Evolutionary conservation across 37 sponge, comb jelly and placozoan species (phyloP).

Genomic region (Diacarnus erythraeanus): DNA sequence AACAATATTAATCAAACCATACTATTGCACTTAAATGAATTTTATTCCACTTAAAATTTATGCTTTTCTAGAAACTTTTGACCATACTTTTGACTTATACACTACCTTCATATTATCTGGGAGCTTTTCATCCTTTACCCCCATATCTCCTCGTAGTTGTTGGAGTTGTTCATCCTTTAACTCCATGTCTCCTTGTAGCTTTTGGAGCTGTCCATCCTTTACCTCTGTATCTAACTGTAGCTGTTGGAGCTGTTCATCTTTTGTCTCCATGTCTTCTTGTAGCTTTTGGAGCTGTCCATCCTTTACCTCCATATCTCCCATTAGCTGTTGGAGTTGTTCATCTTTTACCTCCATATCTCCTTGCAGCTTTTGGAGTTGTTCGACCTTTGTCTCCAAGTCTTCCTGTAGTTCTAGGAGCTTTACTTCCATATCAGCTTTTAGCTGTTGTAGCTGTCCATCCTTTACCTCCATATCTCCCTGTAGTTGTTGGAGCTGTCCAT

Average conservation of each 20-base stretch:
- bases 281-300: background rate
- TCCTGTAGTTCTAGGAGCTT: too few relatives aligned
- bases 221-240: background rate
- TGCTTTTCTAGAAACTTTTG: too few relatives aligned
- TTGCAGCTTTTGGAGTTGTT: background rate
- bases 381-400: background rate
- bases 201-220: background rate
- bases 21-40: too few relatives aligned
- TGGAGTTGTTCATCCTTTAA: too few relatives aligned
- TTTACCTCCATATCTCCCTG: background rate
- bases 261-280: background rate
- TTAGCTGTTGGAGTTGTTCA: background rate
- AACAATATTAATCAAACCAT: too few relatives aligned
- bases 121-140: too few relatives aligned
- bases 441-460: background rate
- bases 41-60: too few relatives aligned
- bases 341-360: background rate
- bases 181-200: background rate
- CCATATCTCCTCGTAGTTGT: too few relatives aligned
- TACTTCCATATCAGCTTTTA: background rate
- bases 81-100: too few relatives aligned
- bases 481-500: background rate
- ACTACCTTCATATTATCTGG: too few relatives aligned
- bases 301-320: background rate
- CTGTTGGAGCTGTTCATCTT: background rate